Conservation (phyloP, 2,113 vertebrate genomes). For the Triplophysa tibetana region DNA sequence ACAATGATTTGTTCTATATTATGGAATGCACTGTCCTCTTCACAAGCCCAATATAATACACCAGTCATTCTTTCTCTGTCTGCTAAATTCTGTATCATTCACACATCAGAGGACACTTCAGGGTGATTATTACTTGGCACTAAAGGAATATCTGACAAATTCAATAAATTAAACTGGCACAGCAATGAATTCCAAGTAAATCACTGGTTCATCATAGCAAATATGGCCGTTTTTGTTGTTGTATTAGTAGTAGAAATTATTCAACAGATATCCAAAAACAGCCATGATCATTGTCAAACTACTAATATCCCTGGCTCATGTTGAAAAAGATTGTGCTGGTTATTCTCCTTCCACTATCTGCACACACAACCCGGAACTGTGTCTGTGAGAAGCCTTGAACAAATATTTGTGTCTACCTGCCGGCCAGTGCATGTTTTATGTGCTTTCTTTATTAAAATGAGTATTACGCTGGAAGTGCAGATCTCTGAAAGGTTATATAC, state of each 20-base stretch:
- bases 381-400: neutral
- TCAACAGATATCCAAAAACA: neutral
- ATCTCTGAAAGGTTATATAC: neutral
- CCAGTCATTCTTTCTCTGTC: neutral
- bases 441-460: constrained; percentile 9
- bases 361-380: neutral
- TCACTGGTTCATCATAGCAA: neutral
- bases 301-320: neutral
- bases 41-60: neutral
- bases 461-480: neutral
- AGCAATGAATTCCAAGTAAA: constrained; percentile 16
- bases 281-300: neutral
- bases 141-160: neutral
- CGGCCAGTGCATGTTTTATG: neutral
- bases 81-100: neutral
- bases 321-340: constrained; percentile 12
- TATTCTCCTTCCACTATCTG: neutral
- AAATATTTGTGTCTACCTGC: neutral
- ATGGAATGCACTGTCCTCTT: neutral
- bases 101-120: constrained; percentile 11
- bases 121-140: constrained; percentile 5
- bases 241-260: neutral
- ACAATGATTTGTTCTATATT: neutral
- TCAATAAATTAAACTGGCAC: neutral
- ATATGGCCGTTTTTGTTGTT: neutral